Evolutionary conservation across 2,888 invertebrate species (phyloP).

Genomic region (Cataglyphis albicans): DNA sequence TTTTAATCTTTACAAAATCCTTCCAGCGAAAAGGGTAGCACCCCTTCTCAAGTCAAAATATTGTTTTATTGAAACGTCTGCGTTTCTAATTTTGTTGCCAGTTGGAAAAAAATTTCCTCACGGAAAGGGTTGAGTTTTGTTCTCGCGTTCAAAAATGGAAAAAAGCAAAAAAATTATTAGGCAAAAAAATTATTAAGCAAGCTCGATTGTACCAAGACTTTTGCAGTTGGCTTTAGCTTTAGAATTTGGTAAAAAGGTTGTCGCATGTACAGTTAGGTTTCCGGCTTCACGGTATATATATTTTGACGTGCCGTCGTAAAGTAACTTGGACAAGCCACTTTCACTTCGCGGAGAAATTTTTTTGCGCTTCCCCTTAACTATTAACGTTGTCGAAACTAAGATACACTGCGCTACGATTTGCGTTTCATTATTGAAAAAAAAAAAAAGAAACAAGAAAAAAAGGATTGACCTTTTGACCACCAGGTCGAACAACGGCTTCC

Average conservation of each 20-base stretch:
- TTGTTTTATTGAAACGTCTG: conserved; percentile 82
- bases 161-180: conserved; percentile 27
- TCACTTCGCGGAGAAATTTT: conserved; percentile 49
- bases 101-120: conserved; percentile 67
- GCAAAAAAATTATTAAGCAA: conserved; percentile 25
- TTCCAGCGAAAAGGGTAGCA: conserved; percentile 37
- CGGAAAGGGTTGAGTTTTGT: background rate
- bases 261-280: conserved; percentile 58
- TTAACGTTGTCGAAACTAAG: conserved; percentile 48
- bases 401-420: conserved; percentile 59
- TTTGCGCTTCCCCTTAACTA: conserved; percentile 45
- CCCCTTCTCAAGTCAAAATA: conserved; percentile 80
- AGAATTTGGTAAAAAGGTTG: conserved; percentile 62
- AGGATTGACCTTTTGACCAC: conserved; percentile 78
- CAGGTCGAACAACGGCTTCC: conserved; percentile 71
- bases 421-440: conserved; percentile 64
- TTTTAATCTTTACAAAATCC: conserved; percentile 79
- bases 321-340: conserved; percentile 42
- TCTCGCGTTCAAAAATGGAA: background rate
- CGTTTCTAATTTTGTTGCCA: conserved; percentile 70
- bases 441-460: conserved; percentile 70
- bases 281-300: conserved; percentile 13
- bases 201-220: conserved; percentile 60
- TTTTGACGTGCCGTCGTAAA: conserved; percentile 56
- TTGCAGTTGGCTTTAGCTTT: conserved; percentile 76